A percentile compares a stretch with the other conserved stretches of the same genome.
These are phyloP conservation scores for Pyrrhia umbra DNA, from an alignment of 2,888 invertebrate genomes.

Conservation along the genomic window DNA sequence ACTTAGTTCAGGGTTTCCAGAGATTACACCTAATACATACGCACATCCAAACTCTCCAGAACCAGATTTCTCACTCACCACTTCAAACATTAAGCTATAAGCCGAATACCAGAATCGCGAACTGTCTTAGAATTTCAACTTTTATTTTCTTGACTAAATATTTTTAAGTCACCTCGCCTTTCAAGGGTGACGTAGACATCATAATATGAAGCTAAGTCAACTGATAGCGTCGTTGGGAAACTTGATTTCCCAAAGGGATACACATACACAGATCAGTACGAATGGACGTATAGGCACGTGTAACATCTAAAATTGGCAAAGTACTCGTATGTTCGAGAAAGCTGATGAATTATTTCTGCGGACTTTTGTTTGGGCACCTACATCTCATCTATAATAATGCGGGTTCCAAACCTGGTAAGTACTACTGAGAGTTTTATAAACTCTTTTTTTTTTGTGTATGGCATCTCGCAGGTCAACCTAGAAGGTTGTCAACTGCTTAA, in stretches of 20 bases:
- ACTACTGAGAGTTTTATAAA: too few species aligned
- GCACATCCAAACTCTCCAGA: too few species aligned
- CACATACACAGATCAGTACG: neutral
- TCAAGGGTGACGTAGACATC: neutral
- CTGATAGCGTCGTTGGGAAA: conserved; percentile 5
- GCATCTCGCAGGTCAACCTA: too few species aligned
- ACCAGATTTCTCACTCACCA: too few species aligned
- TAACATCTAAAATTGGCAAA: neutral
- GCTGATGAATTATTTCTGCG: neutral
- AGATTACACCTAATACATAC: too few species aligned
- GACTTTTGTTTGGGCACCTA: neutral
- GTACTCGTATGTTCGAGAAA: neutral
- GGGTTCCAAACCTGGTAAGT: too few species aligned
- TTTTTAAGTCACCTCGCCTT: neutral
- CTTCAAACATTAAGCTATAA: too few species aligned
- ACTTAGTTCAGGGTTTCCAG: too few species aligned
- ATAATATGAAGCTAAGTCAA: neutral
- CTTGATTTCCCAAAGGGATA: conserved; percentile 36
- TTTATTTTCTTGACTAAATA: neutral
- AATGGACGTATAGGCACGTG: neutral
- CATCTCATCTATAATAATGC: too few species aligned
- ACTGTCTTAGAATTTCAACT: neutral
- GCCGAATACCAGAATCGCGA: neutral
- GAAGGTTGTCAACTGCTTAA: too few species aligned
- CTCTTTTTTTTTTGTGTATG: too few species aligned